Conservation (phyloP, 2,113 vertebrate species). For the Mirounga angustirostris region DNA sequence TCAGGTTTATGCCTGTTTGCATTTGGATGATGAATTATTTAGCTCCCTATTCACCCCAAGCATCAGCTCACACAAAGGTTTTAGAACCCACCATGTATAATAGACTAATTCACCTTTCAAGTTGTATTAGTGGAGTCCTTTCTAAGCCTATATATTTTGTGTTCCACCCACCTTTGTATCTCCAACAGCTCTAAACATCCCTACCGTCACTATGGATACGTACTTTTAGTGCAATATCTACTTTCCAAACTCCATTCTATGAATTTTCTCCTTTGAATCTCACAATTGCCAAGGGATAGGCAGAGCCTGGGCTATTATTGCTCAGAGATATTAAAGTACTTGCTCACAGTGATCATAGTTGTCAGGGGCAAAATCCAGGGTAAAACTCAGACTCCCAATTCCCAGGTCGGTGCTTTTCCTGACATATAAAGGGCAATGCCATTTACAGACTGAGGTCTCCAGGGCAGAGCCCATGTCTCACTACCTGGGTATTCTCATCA, state of each 20-base stretch:
- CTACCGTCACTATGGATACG: neutral
- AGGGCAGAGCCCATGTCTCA: neutral
- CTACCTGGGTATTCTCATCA: neutral
- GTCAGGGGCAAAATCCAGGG: neutral
- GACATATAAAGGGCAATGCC: neutral
- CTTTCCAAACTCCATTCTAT: neutral
- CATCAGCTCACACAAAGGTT: neutral
- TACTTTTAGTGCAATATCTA: neutral
- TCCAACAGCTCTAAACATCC: constrained; percentile 18
- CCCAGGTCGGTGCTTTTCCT: neutral
- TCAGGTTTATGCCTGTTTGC: neutral
- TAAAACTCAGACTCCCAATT: neutral
- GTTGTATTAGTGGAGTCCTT: neutral
- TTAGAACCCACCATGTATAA: neutral
- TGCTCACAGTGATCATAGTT: constrained; percentile 30
- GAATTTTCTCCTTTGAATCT: neutral
- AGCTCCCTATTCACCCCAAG: neutral
- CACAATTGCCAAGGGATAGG: neutral
- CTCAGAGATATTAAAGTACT: constrained; percentile 3
- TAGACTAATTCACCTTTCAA: neutral
- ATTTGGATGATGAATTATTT: neutral
- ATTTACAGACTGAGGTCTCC: neutral
- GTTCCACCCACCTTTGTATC: neutral
- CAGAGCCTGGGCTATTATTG: neutral
- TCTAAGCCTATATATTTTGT: neutral